Base-by-base conservation (phyloP, 2,797 vertebrate genomes). In the Poeciliopsis infans region DNA sequence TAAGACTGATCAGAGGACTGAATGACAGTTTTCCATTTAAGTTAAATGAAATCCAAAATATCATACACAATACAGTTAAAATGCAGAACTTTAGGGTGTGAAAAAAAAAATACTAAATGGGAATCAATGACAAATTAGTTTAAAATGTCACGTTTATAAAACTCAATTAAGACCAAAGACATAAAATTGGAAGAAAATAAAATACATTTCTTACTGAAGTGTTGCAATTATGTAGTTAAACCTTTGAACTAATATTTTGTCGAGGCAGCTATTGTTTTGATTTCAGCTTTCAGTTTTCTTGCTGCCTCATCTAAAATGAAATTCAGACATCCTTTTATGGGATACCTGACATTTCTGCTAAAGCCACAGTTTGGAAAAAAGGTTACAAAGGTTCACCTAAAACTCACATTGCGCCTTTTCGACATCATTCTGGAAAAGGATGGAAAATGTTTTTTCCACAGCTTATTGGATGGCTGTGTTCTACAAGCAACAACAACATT, bases 21-120 rank as follows among this genome's bases (percentile, higher is more conserved):
- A 83, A 68, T 31, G 45, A 83, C 73, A 85, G 74, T 46, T 86
- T 89, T 85, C 68, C 41, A 84, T 75, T 82, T 71, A 81, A 79
- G 47, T 1, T 4, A 71, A 72, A 68, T 43, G 11, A 45, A 43
- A 45, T 28, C 12, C 39, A 25, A n/a, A 23, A 28, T 33, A 28
- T 12, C 15, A 45, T 45, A 70, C 25, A 45, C 25, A 45, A 4
- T 43, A 5, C 41, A 28, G 41, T 3, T 70, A 28, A 28, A 70
- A 45, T 6, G 0, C 2, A 7, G n/a, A 70, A 23, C 5, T 68
- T 41, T 43, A 12, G 28, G 57, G 31, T 31, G 57, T 64, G 10
- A 20, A 36, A 20, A 36, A 7, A 5, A 25, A 28, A n/a, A n/a
- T 31, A 31, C 57, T 23, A 23, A 51, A 51, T 2, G 23, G 23